Evolutionary conservation across 1,140 invertebrate genomes (phyloP).

Genomic region (Drosophila kohkoa): DNA sequence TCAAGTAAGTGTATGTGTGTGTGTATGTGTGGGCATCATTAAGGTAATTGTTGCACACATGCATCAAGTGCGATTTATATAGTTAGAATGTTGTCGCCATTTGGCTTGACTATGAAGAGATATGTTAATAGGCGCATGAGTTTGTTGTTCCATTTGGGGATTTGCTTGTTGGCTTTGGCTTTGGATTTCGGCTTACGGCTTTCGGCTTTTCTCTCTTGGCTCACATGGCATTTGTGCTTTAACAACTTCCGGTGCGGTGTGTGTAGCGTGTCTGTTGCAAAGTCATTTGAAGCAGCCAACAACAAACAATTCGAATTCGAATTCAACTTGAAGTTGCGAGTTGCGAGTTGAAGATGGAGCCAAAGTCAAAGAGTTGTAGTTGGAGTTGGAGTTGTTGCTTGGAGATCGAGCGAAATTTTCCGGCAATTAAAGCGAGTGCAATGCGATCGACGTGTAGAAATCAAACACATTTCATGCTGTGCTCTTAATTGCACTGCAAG

Average conservation of each 20-base stretch:
- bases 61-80: conserved; percentile 2
- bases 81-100: conserved; percentile 35
- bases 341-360: conserved; percentile 2
- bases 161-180: conserved; percentile 20
- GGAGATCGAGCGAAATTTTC: conserved; percentile 44
- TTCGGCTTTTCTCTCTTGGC: conserved; percentile 16
- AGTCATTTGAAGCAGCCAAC: conserved; percentile 19
- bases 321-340: conserved; percentile 1
- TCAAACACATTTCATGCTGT: conserved; percentile 70
- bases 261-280: conserved; percentile 31
- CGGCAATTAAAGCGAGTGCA: conserved; percentile 52
- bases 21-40: background rate
- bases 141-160: conserved; percentile 13
- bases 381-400: background rate
- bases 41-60: conserved; percentile 13
- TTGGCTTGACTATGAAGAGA: background rate
- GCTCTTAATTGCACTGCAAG: conserved; percentile 80
- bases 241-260: conserved; percentile 46
- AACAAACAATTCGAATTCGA: conserved; percentile 15
- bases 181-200: background rate
- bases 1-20: no score
- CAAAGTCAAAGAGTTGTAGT: conserved; percentile 3
- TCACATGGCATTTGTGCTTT: conserved; percentile 34
- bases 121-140: conserved; percentile 12
- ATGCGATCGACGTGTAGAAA: conserved; percentile 61